phyloP scores from a whole-genome alignment of 2,797 vertebrate genomes.

The Chrosomus eos region DNA sequence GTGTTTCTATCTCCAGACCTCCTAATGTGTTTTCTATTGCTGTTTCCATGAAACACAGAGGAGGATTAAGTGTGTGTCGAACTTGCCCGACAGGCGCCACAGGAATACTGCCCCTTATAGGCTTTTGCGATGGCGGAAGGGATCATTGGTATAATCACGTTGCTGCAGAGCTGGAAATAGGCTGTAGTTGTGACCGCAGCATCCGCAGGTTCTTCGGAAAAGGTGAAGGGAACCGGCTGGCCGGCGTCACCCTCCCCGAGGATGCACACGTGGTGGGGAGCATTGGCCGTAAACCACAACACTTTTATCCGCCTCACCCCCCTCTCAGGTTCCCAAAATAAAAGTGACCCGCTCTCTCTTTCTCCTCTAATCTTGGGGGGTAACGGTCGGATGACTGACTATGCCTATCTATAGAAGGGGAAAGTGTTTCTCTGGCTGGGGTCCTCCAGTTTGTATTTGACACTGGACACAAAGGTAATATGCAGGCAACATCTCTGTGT shows the following conservation, averaged over 20 bases:
- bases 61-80: constrained; percentile 63
- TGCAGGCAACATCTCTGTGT: constrained; percentile 5
- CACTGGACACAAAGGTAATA: neutral
- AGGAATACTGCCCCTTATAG: constrained; percentile 50
- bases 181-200: constrained; percentile 61
- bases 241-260: constrained; percentile 64
- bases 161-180: constrained; percentile 70
- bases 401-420: constrained; percentile 43
- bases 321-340: constrained; percentile 59
- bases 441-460: constrained; percentile 38
- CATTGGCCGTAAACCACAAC: constrained; percentile 53
- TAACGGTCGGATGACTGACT: constrained; percentile 51
- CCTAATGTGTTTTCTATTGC: constrained; percentile 36
- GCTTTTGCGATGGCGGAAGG: constrained; percentile 29
- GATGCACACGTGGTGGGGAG: constrained; percentile 60
- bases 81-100: constrained; percentile 62
- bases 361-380: constrained; percentile 32
- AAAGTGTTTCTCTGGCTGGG: constrained; percentile 10
- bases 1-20: constrained; percentile 35
- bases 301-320: constrained; percentile 55
- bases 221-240: constrained; percentile 55
- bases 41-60: constrained; percentile 51
- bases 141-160: constrained; percentile 63
- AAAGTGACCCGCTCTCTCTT: constrained; percentile 59
- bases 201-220: constrained; percentile 59